Percentiles rank a stretch among this genome's conserved stretches.
phyloP scores from a whole-genome alignment of 2,113 vertebrate genomes.

The Microtus richardsoni region DNA sequence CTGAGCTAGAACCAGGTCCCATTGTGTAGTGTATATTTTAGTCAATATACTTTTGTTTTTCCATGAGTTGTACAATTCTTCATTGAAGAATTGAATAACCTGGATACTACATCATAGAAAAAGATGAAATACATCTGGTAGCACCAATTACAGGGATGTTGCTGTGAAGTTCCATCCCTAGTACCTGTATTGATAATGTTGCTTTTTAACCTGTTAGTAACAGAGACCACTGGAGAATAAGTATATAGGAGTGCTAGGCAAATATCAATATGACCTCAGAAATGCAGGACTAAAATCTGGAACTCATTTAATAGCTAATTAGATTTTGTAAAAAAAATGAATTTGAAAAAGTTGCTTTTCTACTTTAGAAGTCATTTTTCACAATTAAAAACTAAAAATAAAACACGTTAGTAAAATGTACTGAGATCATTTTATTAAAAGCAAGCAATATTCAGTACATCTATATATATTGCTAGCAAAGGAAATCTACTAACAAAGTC shows the following conservation, averaged over 20 bases:
- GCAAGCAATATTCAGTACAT: not conserved
- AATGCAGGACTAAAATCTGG: not conserved
- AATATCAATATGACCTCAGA: not conserved
- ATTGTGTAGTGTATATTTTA: not conserved
- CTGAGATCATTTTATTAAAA: constrained; percentile 7
- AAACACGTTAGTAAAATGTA: not conserved
- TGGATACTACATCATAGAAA: not conserved
- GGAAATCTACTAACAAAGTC: constrained; percentile 60
- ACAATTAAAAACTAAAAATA: not conserved
- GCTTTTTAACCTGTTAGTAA: not conserved
- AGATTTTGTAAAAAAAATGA: not conserved
- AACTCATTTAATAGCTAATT: not conserved
- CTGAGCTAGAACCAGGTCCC: not conserved
- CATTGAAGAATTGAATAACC: too few relatives aligned
- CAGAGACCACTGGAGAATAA: not conserved
- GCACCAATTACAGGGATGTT: not conserved
- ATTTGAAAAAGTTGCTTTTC: not conserved
- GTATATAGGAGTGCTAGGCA: not conserved
- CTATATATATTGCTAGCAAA: not conserved
- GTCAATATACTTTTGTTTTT: not conserved
- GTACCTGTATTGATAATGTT: not conserved
- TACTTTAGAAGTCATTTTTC: not conserved
- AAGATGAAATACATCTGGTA: too few relatives aligned
- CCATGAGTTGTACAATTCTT: not conserved
- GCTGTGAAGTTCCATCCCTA: not conserved